Evolutionary conservation across 2,797 vertebrate genomes (phyloP), one percentile per base, ranked within the genome.

Genomic region (Simalia tracyae): DNA sequence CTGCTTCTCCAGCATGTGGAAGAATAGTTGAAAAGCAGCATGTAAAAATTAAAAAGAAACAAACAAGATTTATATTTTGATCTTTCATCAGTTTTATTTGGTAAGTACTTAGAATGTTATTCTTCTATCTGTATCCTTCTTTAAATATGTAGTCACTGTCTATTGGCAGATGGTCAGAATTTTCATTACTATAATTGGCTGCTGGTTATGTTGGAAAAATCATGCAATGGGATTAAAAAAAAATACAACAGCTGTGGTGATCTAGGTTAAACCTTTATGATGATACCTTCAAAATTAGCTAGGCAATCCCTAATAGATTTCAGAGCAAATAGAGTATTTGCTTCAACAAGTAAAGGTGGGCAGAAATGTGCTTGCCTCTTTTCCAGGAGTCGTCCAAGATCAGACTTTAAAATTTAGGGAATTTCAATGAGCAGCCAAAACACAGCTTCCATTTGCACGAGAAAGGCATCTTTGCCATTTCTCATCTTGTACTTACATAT

Each of bases 401-500:
- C 12, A 89, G 26, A 89, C n/a, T 89, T 57, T 42, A 91, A 85
- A 91, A 72, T 72, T 36, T 31, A 31, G 68, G 31, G 36, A 36
- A 24, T 87, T 63, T 61, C 66, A 86, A 66, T 59, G 6, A 8
- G 12, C 11, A 66, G n/a, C 50, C 14, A 86, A 68, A 46, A 36
- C 8, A 15, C 11, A n/a, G 46, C 50, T 85, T 66, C 19, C n/a
- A 59, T 12, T 10, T 56, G 26, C 60, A 64, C 86, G 46, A 46
- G 2, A 11, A 36, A 22, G 9, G 10, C 24, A 56, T 5, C 2
- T 14, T 5, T 57, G 28, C n/a, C 11, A 22, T 66, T 50, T 12
- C 26, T 76, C 54, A 31, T 28, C 8, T 10, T 8, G 46, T 63
- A 19, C 4, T 28, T 31, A 4, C 85, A 96, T 96, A 87, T 84